Evolutionary conservation across 2,797 vertebrate genomes (phyloP).

Genomic region (Anguilla anguilla): DNA sequence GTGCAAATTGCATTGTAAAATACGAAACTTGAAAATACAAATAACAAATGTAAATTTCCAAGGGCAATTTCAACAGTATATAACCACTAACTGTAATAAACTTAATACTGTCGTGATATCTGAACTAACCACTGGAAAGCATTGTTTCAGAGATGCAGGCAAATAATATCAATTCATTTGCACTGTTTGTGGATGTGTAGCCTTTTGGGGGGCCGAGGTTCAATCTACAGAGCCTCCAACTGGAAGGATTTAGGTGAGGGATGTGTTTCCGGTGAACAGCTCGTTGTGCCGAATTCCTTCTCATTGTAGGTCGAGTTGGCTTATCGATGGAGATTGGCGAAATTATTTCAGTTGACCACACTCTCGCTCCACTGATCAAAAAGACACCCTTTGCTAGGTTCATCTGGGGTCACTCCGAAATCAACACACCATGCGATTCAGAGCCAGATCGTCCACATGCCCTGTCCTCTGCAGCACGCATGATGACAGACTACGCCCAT

Average conservation of each 20-base stretch:
- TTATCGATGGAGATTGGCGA: background rate
- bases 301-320: background rate
- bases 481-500: background rate
- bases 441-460: conserved; percentile 4
- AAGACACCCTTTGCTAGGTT: background rate
- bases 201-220: background rate
- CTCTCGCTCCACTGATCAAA: background rate
- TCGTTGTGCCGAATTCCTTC: background rate
- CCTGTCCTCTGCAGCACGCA: background rate
- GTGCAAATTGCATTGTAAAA: background rate
- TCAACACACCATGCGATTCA: background rate
- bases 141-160: background rate
- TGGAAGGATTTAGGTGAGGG: background rate
- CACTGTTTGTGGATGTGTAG: background rate
- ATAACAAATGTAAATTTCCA: background rate
- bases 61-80: background rate
- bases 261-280: background rate
- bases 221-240: background rate
- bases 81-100: background rate
- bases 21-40: background rate
- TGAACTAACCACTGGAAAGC: background rate
- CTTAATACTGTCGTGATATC: background rate
- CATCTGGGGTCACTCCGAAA: background rate
- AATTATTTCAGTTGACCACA: background rate
- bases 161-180: too few species aligned